Conservation (phyloP, 2,888 invertebrate genomes). For the Cephalotes varians region DNA sequence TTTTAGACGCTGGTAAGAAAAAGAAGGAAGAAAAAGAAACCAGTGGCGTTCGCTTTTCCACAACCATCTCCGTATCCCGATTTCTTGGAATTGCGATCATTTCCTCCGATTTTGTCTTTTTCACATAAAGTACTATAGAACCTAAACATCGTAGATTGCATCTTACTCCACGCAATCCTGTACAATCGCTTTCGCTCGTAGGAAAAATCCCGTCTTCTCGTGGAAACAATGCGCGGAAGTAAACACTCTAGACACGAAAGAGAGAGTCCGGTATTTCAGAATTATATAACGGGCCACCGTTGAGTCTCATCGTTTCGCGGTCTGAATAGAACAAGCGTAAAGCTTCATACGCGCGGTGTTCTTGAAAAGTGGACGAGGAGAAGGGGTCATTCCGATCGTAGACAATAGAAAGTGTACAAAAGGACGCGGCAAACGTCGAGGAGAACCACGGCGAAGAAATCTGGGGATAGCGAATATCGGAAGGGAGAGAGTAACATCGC, state of each 20-base stretch:
- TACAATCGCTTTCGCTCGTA: slow-evolving; percentile 28
- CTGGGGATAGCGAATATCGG: background rate
- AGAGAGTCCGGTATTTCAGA: slow-evolving; percentile 34
- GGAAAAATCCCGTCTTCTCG: slow-evolving; percentile 29
- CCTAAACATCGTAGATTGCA: slow-evolving; percentile 20
- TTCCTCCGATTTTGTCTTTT: background rate
- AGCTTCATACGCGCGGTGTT: background rate
- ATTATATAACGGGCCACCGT: slow-evolving; percentile 43
- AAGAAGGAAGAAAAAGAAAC: too few relatives aligned
- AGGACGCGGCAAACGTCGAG: slow-evolving; percentile 45
- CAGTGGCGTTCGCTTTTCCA: background rate
- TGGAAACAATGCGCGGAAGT: slow-evolving; percentile 46
- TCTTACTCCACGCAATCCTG: slow-evolving; percentile 17
- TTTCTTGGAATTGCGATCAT: slow-evolving; percentile 21
- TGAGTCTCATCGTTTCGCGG: slow-evolving; percentile 21
- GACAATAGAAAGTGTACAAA: slow-evolving; percentile 65
- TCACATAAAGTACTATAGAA: slow-evolving; percentile 1
- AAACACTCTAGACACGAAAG: slow-evolving; percentile 25
- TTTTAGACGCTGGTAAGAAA: background rate
- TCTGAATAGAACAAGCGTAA: slow-evolving; percentile 44
- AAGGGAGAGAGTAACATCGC: background rate
- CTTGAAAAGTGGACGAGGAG: slow-evolving; percentile 61
- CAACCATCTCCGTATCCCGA: background rate
- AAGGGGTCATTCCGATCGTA: slow-evolving; percentile 58
- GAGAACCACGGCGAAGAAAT: slow-evolving; percentile 16